Evolutionary conservation across 1,140 invertebrate genomes (phyloP), one percentile per base, ranked within the genome.

Genomic region (Cephus cinctus): DNA sequence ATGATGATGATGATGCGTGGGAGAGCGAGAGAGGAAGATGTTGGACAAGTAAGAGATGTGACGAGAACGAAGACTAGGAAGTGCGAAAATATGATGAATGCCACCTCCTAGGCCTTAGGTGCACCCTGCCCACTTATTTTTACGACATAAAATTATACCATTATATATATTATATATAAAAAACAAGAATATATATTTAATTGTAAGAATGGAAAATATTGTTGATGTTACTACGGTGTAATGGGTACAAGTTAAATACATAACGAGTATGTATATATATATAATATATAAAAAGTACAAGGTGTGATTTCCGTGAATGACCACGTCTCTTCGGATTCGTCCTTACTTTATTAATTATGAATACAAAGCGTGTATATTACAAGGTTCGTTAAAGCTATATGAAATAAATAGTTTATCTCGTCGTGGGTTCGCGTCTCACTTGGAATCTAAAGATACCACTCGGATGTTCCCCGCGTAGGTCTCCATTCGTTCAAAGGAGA

Each of bases 161-260:
- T 30, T 30, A 30, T 14, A 35, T 8, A 35, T 14, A 35, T 8
- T 3, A 35, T 9, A 30, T 30, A 20, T 5, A 38, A 8, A 18
- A 16, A 49, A 18, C 30, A 20, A 14, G 25, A 64, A 61, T 60
- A 59, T 52, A 66, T 59, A 65, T 64, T 67, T 67, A 69, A 68
- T 59, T 60, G 51, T 51, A 59, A 48, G 46, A 41, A 50, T 18
- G 47, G 47, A 47, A 47, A 54, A 57, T 63, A 63, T 69, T 71
- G 67, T 71, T 69, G 61, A 68, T 71, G 68, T 71, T 72, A 67
- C 43, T 69, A 63, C 49, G 68, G 67, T 72, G 63, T 71, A 69
- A 69, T 69, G 69, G 67, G 67, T 72, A 71, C 61, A 64, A 70
- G 62, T 43, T 62, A 71, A 72, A 68, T 71, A 72, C 57, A 72